These are phyloP conservation scores for Aplysina aerophoba DNA, from an alignment of 37 sponge, comb jelly and placozoan species.

Conservation along the genomic window DNA sequence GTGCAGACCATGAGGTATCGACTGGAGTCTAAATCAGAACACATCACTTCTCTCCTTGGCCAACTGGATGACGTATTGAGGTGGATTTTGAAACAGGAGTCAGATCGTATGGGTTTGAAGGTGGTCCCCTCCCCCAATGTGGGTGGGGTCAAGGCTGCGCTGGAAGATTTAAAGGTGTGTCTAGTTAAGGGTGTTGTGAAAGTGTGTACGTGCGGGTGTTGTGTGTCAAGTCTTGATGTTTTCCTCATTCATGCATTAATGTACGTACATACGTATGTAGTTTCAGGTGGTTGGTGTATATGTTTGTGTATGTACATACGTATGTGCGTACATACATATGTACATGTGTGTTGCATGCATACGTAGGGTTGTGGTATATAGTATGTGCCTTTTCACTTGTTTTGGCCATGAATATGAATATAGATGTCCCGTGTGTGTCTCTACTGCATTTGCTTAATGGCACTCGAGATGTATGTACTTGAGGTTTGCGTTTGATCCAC, in stretches of 20 bases:
- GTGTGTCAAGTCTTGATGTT: too few species aligned
- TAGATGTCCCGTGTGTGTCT: too few species aligned
- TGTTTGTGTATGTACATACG: not conserved
- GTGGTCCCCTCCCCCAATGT: not conserved
- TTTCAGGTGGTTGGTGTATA: not conserved
- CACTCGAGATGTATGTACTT: too few species aligned
- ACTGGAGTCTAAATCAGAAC: slow-evolving; percentile 20
- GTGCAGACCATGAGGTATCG: not conserved
- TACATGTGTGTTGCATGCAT: too few species aligned
- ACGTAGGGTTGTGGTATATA: too few species aligned
- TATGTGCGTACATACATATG: not conserved
- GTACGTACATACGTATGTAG: too few species aligned
- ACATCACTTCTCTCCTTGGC: not conserved
- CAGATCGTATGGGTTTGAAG: not conserved
- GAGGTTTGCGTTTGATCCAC: too few species aligned
- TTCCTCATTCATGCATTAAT: too few species aligned
- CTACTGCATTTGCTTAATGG: not conserved
- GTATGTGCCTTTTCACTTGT: too few species aligned
- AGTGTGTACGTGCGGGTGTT: too few species aligned
- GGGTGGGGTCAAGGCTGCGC: not conserved
- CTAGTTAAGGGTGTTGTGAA: too few species aligned
- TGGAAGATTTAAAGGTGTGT: slow-evolving; percentile 6
- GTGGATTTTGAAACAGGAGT: not conserved
- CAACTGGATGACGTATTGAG: not conserved
- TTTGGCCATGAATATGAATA: too few species aligned